phyloP scores from a whole-genome alignment of 2,797 vertebrate species.

The Fratercula arctica region DNA sequence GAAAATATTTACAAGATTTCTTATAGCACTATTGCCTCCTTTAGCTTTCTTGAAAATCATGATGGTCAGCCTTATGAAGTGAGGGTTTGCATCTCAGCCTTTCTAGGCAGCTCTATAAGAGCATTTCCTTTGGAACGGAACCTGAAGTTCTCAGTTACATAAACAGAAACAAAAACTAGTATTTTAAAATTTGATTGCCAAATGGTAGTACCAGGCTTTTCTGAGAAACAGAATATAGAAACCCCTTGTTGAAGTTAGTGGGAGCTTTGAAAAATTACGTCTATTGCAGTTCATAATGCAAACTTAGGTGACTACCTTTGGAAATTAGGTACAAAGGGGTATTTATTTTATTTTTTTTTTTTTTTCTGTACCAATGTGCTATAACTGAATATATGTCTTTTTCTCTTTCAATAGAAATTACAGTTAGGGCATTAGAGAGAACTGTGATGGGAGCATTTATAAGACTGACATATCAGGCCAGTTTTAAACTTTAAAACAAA shows the following conservation, averaged over 20 bases:
- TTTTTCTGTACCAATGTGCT: neutral
- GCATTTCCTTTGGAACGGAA: neutral
- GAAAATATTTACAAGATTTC: neutral
- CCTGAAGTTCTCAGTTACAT: neutral
- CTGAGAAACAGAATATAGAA: neutral
- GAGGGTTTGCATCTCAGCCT: neutral
- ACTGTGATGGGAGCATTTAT: neutral
- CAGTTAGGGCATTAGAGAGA: neutral
- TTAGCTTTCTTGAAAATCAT: neutral
- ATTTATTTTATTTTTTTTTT: neutral
- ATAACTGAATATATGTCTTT: neutral
- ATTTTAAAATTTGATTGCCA: neutral
- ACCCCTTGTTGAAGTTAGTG: neutral
- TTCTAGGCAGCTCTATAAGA: neutral
- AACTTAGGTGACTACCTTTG: neutral
- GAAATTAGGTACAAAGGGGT: neutral
- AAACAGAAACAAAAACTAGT: neutral
- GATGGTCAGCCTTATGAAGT: neutral
- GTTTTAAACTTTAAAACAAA: neutral
- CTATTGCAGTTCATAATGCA: neutral
- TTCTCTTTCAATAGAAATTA: neutral
- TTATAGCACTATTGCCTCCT: neutral
- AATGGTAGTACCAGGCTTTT: neutral
- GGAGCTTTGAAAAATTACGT: neutral
- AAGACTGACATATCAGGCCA: neutral